Evolutionary conservation across 2,888 invertebrate genomes (phyloP), one percentile per base, ranked within the genome.

Genomic region (Seira sanloemensis): DNA sequence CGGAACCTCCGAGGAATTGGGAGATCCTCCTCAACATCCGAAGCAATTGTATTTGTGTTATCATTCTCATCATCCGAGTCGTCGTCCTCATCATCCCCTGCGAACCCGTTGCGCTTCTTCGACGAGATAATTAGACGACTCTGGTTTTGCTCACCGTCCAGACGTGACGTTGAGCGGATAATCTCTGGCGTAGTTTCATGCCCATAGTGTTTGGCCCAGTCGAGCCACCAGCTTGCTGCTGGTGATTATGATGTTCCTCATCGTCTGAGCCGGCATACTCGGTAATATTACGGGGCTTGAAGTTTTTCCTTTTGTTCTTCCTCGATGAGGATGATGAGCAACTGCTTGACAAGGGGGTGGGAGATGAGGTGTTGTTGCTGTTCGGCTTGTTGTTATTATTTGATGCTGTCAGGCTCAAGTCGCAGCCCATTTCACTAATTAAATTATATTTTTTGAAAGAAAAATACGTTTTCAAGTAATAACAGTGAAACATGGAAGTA

Each of bases 221-320:
- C 54, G 90, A 90, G 5, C 88, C 89, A 26, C 90, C 87, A 71
- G 46, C 76, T 65, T 65, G 74, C 73, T 90, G 90, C 58, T 0
- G 71, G n/a, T n/a, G 5, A 37, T 12, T 37, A 37, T 12, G 5
- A 37, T 37, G 37, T n/a, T 88, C 88, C 24, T 90, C 90, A 67
- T 90, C 90, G 75, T 90, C 90, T 7, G 89, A 89, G 25, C 89
- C 88, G 16, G 89, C 90, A 85, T 90, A 90, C 72, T 89, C 88
- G 26, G 89, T 93, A 1, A 95, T 94, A 91, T 95, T 96, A 90
- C 95, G 92, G 0, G 96, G 96, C 90, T 95, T 94, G 91, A 95
- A 95, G 91, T 95, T 95, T 91, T 95, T 95, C 88, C 95, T 92
- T 90, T 95, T 95, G 92, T 95, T 95, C 90, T 94, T 93, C 25